Base-by-base conservation (phyloP, 2,888 invertebrate genomes). In the Ophion ellenae region DNA sequence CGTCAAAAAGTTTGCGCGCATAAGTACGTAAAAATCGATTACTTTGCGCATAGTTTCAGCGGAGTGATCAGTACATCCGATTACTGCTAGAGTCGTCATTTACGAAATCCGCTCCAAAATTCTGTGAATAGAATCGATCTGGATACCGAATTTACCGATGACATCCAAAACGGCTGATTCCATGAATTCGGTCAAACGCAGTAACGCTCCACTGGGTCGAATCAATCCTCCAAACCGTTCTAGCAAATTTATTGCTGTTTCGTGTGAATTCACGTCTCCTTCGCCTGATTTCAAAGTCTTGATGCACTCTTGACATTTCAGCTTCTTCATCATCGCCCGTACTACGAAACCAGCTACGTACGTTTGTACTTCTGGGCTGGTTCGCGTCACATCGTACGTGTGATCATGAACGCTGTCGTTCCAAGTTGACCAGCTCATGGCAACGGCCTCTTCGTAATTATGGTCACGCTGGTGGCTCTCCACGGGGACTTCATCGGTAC, bases 21-120 rank as follows among this genome's bases (percentile, higher is more conserved):
- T 71, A 17, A 71, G 57, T 7, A 71, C 14, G n/a, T 32, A 71
- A n/a, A 71, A 71, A n/a, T 71, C 57, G 28, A 71, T 71, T 24
- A 70, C 28, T 45, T 70, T 70, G 17, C 70, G 14, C 14, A 53
- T 70, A 6, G 53, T 28, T 53, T 70, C 70, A 47, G 14, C 14
- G 14, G 14, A 45, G 28, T 53, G 70, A 2, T 70, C 53, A 14
- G 14, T 17, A 28, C 70, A 70, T 14, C 70, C 70, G 45, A 70
- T 53, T 14, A 70, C 6, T 14, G 53, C 32, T 45, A 70, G 28
- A 45, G 24, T 45, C 28, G 7, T 70, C 17, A 70, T 17, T 70
- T 70, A 28, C 6, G 32, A 70, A 20, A 70, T 45, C 20, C 70
- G 20, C 9, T 70, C 20, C 28, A 70, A 70, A 70, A 70, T 14